Percentiles rank a stretch among this genome's conserved stretches.
Evolutionary conservation across 2,113 vertebrate genomes (phyloP).

Genomic region (Macquaria ambigua): DNA sequence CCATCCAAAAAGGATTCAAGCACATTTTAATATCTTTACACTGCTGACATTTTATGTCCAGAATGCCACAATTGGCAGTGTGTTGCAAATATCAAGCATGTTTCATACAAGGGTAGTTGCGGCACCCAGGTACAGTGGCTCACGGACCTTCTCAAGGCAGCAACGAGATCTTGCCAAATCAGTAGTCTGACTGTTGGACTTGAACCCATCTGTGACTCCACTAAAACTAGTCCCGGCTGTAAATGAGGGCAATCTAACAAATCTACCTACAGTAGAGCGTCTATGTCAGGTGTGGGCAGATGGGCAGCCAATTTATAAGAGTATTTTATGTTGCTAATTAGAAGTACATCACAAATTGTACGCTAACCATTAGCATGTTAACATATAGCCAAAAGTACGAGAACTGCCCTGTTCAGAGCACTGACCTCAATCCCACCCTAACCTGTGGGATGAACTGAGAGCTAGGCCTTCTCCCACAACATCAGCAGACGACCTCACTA

Average conservation of each 20-base stretch:
- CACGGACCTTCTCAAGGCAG: neutral
- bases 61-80: neutral
- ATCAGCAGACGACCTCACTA: neutral
- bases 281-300: too few relatives aligned
- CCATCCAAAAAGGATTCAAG: neutral
- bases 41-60: too few relatives aligned
- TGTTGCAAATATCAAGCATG: neutral
- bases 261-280: fast-evolving
- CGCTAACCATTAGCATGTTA: too few relatives aligned
- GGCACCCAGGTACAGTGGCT: too few relatives aligned
- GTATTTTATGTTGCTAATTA: neutral
- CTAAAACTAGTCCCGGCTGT: neutral
- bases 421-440: neutral
- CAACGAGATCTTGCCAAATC: neutral
- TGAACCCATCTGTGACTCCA: neutral
- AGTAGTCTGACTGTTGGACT: neutral
- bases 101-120: neutral
- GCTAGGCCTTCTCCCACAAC: neutral
- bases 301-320: neutral
- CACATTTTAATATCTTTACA: neutral
- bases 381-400: neutral
- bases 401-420: neutral
- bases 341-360: neutral
- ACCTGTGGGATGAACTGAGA: neutral
- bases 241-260: neutral